A percentile compares a stretch with the other conserved stretches of the same genome.
Evolutionary conservation across 2,797 vertebrate species (phyloP).

Genomic region (Pteropus rufus): DNA sequence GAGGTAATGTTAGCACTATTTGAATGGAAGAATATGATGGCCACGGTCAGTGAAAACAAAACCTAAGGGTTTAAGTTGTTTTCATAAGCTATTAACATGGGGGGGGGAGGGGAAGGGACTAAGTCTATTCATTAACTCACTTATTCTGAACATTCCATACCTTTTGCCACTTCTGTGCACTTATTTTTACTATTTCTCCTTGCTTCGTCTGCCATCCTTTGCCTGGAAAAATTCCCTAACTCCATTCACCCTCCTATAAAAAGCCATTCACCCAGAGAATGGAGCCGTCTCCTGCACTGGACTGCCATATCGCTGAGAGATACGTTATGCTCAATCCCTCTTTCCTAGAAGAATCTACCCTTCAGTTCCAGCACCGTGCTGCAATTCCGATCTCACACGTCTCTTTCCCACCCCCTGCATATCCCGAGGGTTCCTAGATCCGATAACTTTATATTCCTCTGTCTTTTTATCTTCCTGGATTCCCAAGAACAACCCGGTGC

Average conservation of each 20-base stretch:
- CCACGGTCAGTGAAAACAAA: background rate
- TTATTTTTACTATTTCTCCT: background rate
- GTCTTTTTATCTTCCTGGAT: background rate
- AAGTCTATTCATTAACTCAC: background rate
- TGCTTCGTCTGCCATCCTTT: background rate
- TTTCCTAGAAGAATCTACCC: too few relatives aligned
- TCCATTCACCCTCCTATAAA: background rate
- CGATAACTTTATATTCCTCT: background rate
- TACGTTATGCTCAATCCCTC: background rate
- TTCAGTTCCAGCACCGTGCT: too few relatives aligned
- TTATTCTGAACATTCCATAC: background rate
- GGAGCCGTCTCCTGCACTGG: background rate
- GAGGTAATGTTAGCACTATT: background rate
- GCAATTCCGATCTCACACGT: background rate
- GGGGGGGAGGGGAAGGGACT: fast-evolving
- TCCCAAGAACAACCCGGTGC: background rate
- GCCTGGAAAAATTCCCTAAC: background rate
- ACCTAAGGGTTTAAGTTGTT: background rate
- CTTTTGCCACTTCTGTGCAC: background rate
- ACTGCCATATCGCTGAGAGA: background rate
- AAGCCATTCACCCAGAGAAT: background rate
- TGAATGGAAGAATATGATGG: background rate
- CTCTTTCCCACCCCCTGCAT: background rate
- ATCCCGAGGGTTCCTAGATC: too few relatives aligned
- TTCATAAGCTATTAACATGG: background rate